phyloP scores from a whole-genome alignment of 1,140 invertebrate species.

The Cyclina sinensis region DNA sequence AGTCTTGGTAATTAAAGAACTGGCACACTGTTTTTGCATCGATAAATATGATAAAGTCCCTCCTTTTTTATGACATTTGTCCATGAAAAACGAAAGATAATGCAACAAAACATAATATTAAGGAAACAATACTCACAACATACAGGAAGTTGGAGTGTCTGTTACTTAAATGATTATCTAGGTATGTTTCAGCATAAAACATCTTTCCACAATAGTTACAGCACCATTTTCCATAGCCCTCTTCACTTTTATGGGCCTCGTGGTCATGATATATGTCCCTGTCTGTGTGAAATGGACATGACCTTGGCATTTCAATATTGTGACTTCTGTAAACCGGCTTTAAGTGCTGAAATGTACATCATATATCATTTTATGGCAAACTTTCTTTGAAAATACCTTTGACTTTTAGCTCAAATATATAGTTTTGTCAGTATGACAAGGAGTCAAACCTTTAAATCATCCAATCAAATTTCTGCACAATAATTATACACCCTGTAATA shows the following conservation, averaged over 20 bases:
- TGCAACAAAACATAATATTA: too few relatives aligned
- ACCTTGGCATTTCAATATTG: conserved; percentile 89
- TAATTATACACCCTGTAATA: too few relatives aligned
- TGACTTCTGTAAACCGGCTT: conserved; percentile 5
- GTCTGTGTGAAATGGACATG: conserved; percentile 95
- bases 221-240: conserved; percentile 92
- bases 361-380: neutral
- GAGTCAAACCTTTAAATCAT: neutral
- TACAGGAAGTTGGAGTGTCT: conserved; percentile 94
- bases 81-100: too few relatives aligned
- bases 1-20: too few relatives aligned
- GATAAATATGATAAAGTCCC: too few relatives aligned
- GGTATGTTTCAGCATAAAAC: conserved; percentile 94
- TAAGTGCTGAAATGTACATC: conserved; percentile 16
- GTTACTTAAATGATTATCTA: conserved; percentile 96
- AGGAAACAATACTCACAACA: conserved; percentile 91
- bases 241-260: conserved; percentile 87
- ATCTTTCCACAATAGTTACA: conserved; percentile 96
- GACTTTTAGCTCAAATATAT: neutral
- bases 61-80: too few relatives aligned
- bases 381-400: too few relatives aligned
- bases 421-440: neutral
- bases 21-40: too few relatives aligned
- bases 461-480: neutral
- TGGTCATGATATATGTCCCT: conserved; percentile 95